phyloP scores from a whole-genome alignment of 2,113 vertebrate species.

The Hippopotamus amphibius region DNA sequence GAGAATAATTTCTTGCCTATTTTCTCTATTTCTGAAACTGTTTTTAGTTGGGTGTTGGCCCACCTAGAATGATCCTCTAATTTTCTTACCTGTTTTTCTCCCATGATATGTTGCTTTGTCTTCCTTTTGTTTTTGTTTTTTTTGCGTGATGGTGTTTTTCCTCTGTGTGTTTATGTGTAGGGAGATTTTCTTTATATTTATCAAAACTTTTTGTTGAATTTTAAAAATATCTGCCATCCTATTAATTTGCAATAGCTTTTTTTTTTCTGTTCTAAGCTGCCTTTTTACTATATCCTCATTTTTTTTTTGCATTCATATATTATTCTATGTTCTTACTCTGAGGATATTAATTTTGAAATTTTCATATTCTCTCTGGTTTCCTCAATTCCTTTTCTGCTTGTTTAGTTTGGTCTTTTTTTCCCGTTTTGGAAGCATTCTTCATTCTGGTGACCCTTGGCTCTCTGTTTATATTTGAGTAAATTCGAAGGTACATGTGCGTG shows the following conservation, averaged over 20 bases:
- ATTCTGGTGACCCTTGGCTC: not conserved
- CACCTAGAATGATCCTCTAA: not conserved
- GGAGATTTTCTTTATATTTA: not conserved
- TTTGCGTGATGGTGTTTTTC: not conserved
- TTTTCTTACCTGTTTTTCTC: not conserved
- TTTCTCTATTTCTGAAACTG: not conserved
- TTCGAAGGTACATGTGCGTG: rapidly evolving
- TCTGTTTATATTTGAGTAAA: not conserved
- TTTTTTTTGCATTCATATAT: not conserved
- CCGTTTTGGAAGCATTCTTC: not conserved
- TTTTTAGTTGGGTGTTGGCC: not conserved
- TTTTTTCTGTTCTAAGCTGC: not conserved
- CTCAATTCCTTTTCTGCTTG: not conserved
- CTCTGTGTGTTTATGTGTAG: not conserved
- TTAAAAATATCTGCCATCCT: not conserved
- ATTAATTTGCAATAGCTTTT: not conserved
- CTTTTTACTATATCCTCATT: not conserved
- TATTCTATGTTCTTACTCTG: not conserved
- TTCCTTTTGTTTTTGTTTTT: not conserved
- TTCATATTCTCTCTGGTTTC: not conserved
- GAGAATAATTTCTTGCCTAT: not conserved
- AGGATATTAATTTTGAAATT: not conserved
- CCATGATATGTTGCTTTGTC: not conserved
- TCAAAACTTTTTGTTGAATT: not conserved
- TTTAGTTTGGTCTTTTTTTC: not conserved